Percentiles rank a stretch among this genome's conserved stretches.
phyloP scores from a whole-genome alignment of 92 coral and sea anemone species.

The Umimayanthus chanpuru region DNA sequence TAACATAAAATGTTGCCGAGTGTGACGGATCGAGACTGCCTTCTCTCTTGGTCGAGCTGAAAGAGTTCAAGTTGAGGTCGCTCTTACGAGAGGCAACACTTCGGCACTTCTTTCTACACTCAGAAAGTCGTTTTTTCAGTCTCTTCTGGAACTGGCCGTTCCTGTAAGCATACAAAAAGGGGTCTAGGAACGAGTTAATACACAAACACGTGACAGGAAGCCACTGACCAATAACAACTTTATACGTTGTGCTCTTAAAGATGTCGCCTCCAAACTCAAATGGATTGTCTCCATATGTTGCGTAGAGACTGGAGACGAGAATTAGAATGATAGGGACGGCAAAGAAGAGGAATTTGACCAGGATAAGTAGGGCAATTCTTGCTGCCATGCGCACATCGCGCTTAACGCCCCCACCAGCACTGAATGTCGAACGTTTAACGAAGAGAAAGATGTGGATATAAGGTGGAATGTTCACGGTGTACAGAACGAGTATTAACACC shows the following conservation, averaged over 20 bases:
- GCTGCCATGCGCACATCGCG: constrained; percentile 71
- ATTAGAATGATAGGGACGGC: constrained; percentile 67
- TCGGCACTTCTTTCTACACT: not conserved
- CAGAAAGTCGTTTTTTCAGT: constrained; percentile 17
- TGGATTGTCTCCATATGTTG: constrained; percentile 62
- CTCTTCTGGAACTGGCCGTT: constrained; percentile 67
- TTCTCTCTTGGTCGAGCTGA: not conserved
- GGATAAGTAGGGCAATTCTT: constrained; percentile 64
- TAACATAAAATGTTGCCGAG: not conserved
- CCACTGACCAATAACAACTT: constrained; percentile 82
- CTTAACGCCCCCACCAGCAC: constrained; percentile 65
- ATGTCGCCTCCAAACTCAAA: constrained; percentile 76
- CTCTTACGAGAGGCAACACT: not conserved
- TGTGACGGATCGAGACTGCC: not conserved
- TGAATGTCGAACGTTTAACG: constrained; percentile 58
- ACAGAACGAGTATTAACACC: constrained; percentile 55
- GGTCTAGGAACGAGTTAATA: constrained; percentile 76
- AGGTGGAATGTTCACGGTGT: constrained; percentile 62
- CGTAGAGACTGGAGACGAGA: constrained; percentile 58
- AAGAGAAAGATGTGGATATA: constrained; percentile 65
- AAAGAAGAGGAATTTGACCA: constrained; percentile 76
- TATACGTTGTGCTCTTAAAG: constrained; percentile 70
- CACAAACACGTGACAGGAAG: constrained; percentile 82
- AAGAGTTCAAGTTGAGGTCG: not conserved
- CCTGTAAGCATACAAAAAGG: constrained; percentile 72